Evolutionary conservation across 2,797 vertebrate genomes (phyloP).

Genomic region (Menidia menidia): DNA sequence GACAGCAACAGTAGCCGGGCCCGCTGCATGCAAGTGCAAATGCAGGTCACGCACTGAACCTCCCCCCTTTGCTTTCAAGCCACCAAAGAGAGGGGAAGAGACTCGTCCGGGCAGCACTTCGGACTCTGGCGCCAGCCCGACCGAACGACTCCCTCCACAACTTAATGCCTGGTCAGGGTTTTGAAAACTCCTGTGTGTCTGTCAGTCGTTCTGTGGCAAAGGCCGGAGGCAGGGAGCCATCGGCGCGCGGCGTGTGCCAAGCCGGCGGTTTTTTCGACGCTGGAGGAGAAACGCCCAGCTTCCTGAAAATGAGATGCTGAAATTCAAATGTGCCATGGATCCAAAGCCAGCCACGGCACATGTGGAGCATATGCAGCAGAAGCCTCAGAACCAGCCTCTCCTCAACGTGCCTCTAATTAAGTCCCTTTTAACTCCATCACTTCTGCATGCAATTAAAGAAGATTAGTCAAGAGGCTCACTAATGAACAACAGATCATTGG

Average conservation of each 20-base stretch:
- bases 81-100: constrained; percentile 81
- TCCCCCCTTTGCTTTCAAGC: constrained; percentile 83
- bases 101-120: constrained; percentile 81
- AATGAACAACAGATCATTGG: constrained; percentile 85
- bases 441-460: constrained; percentile 80
- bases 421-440: constrained; percentile 75
- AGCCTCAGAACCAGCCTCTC: constrained; percentile 65
- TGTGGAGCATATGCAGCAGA: constrained; percentile 76
- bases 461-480: constrained; percentile 72
- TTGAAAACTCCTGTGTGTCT: constrained; percentile 74
- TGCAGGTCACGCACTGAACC: constrained; percentile 85
- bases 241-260: constrained; percentile 69
- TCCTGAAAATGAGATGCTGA: constrained; percentile 78
- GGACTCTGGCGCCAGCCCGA: constrained; percentile 78
- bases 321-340: constrained; percentile 73
- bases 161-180: constrained; percentile 79
- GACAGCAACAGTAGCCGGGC: constrained; percentile 84
- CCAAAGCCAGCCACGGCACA: constrained; percentile 68
- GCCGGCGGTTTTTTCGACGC: constrained; percentile 69
- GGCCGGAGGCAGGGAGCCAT: constrained; percentile 78
- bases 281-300: constrained; percentile 72
- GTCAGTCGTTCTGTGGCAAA: constrained; percentile 77
- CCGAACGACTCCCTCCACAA: constrained; percentile 79
- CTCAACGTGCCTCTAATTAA: constrained; percentile 82
- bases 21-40: constrained; percentile 85